phyloP scores from a whole-genome alignment of 2,888 invertebrate species.

The Sclerodermus sp. region DNA sequence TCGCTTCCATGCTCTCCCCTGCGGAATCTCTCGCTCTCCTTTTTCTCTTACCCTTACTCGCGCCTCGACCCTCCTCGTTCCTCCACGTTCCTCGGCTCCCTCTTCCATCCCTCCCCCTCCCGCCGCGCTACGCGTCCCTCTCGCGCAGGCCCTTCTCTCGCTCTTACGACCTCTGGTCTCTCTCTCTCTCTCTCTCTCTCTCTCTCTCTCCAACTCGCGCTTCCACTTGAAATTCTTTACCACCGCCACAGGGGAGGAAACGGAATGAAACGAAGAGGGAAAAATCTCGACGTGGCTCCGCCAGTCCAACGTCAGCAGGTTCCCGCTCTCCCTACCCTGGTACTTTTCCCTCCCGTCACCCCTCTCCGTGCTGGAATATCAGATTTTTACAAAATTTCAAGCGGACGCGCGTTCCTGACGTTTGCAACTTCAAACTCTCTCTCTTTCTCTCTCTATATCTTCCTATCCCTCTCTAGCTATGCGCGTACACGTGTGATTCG shows the following conservation, averaged over 20 bases:
- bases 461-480: background rate
- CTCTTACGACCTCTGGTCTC: too few relatives aligned
- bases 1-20: constrained; percentile 45
- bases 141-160: too few relatives aligned
- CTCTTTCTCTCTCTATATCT: background rate
- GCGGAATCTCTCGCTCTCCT: constrained; percentile 26
- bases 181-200: constrained; percentile 29
- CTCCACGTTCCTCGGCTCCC: too few relatives aligned
- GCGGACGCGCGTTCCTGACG: too few relatives aligned
- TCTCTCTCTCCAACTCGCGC: constrained; percentile 24
- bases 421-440: background rate
- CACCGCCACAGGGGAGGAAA: constrained; percentile 37
- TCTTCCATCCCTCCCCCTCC: constrained; percentile 18
- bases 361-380: background rate
- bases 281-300: constrained; percentile 26
- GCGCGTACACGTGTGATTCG: too few relatives aligned
- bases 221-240: constrained; percentile 45
- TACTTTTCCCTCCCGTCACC: background rate
- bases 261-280: constrained; percentile 37
- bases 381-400: too few relatives aligned
- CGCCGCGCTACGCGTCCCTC: constrained; percentile 13
- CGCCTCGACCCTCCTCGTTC: constrained; percentile 4
- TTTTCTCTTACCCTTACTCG: too few relatives aligned
- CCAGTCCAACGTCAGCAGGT: too few relatives aligned
- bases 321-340: constrained; percentile 8